Percentiles rank a stretch among this genome's conserved stretches.
These are phyloP conservation scores for Oopsacas minuta DNA, from an alignment of 37 sponge, comb jelly and placozoan genomes.

Conservation along the genomic window DNA sequence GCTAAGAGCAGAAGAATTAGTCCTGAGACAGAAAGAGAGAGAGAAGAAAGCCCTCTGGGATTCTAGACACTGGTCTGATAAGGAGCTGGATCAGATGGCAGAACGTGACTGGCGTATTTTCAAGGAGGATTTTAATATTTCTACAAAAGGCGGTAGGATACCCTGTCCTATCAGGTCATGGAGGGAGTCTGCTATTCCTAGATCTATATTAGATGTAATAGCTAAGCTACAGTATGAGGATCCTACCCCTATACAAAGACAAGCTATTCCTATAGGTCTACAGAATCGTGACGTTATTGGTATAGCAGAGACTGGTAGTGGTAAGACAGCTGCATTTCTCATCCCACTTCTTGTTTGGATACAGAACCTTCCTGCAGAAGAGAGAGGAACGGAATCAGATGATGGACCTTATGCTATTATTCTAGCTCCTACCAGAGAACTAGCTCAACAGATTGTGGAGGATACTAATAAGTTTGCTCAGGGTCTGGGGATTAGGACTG, in stretches of 20 bases:
- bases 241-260: constrained; percentile 71
- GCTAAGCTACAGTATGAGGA: constrained; percentile 56
- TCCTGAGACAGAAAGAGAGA: constrained; percentile 31
- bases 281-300: constrained; percentile 97
- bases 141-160: constrained; percentile 80
- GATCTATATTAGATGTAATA: constrained; percentile 59
- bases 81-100: constrained; percentile 63
- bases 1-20: constrained; percentile 38
- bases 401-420: constrained; percentile 95
- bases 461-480: constrained; percentile 83
- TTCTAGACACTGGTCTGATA: constrained; percentile 87
- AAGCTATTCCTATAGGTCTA: constrained; percentile 90
- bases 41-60: constrained; percentile 55
- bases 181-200: constrained; percentile 57
- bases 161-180: constrained; percentile 75
- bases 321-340: constrained; percentile 96
- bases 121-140: constrained; percentile 86
- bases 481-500: constrained; percentile 73
- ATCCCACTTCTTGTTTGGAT: constrained; percentile 94
- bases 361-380: constrained; percentile 71
- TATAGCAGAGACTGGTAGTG: constrained; percentile 94
- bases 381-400: constrained; percentile 70
- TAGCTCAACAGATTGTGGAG: constrained; percentile 96
- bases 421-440: constrained; percentile 90
- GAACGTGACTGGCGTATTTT: constrained; percentile 98